Evolutionary conservation across 2,797 vertebrate species (phyloP).

Genomic region (Octomys mimax): DNA sequence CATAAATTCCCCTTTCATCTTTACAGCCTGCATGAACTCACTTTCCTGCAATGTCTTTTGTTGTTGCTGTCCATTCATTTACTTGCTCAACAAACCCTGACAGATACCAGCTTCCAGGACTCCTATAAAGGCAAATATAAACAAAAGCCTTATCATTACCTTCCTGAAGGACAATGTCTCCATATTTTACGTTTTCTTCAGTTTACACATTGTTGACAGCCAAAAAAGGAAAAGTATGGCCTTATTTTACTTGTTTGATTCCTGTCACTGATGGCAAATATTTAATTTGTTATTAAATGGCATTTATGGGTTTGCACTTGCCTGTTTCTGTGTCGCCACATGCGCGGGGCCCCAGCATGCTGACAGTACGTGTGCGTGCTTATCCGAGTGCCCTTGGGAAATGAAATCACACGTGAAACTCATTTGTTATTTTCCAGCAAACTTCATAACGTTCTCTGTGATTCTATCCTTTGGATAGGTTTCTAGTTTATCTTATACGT

Average conservation of each 20-base stretch:
- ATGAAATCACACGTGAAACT: conserved; percentile 85
- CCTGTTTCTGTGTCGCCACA: conserved; percentile 45
- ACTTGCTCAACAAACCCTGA: background rate
- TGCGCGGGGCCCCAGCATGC: background rate
- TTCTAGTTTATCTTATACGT: conserved; percentile 88
- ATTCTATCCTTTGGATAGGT: conserved; percentile 85
- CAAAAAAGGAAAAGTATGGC: background rate
- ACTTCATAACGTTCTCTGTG: conserved; percentile 85
- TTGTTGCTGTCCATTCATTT: background rate
- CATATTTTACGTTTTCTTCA: conserved; percentile 65
- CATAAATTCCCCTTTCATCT: background rate
- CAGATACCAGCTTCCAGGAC: conserved; percentile 30
- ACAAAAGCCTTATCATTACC: conserved; percentile 67
- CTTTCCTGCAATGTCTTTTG: background rate
- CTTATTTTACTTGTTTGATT: conserved; percentile 74
- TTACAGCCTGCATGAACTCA: background rate
- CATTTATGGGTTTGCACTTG: conserved; percentile 75
- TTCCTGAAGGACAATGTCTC: conserved; percentile 71
- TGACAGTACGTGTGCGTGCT: conserved; percentile 79
- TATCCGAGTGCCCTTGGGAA: conserved; percentile 89
- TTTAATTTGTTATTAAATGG: conserved; percentile 72
- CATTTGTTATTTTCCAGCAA: conserved; percentile 88
- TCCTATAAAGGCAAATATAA: conserved; percentile 66
- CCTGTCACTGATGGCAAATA: conserved; percentile 66
- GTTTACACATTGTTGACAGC: conserved; percentile 37